A percentile compares a stretch with the other conserved stretches of the same genome.
Conservation (phyloP, 2,113 vertebrate species). For the Octodon degus region DNA sequence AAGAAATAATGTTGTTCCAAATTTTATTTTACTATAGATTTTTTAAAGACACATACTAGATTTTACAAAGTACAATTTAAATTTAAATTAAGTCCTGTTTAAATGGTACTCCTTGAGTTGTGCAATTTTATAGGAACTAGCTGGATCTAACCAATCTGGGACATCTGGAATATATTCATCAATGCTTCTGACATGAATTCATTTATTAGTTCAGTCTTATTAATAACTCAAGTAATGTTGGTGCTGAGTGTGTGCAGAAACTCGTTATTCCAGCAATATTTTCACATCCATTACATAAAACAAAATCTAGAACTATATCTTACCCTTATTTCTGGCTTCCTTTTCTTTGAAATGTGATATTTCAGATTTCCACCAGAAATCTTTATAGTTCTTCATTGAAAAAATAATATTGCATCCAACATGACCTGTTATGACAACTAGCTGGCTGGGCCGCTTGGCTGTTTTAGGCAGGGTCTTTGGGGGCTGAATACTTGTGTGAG, state of each 20-base stretch:
- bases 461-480: neutral
- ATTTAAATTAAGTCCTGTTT: neutral
- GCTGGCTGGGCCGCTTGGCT: neutral
- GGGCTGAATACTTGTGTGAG: neutral
- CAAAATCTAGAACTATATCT: neutral
- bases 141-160: conserved; percentile 10
- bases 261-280: neutral
- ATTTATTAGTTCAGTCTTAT: neutral
- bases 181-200: neutral
- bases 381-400: neutral
- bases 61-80: neutral
- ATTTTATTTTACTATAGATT: conserved; percentile 17
- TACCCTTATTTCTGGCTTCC: conserved; percentile 28
- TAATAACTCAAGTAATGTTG: neutral
- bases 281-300: conserved; percentile 5
- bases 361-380: neutral
- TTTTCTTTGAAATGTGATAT: neutral
- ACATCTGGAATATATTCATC: neutral
- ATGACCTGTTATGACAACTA: neutral
- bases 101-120: neutral
- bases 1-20: conserved; percentile 10
- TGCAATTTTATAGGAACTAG: neutral
- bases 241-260: neutral
- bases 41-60: neutral
- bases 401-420: neutral